These are phyloP conservation scores for Sphaeramia orbicularis DNA, from an alignment of 2,797 vertebrate genomes.

Conservation along the genomic window DNA sequence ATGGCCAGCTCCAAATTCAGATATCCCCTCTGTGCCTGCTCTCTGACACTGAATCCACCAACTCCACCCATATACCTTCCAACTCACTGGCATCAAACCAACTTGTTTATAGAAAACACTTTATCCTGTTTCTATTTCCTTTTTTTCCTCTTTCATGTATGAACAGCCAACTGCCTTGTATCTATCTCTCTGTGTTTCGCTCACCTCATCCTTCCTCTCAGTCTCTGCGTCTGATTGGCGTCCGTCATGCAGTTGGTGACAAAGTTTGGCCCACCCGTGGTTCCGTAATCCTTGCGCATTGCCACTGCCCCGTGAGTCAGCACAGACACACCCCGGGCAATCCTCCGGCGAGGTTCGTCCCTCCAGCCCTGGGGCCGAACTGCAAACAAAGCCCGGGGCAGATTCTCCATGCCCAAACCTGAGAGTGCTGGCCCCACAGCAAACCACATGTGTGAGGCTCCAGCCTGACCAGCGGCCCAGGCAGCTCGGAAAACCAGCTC, in stretches of 20 bases:
- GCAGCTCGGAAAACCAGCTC: constrained; percentile 92
- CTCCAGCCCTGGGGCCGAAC: constrained; percentile 94
- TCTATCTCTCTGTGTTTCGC: constrained; percentile 9
- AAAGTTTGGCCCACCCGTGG: constrained; percentile 90
- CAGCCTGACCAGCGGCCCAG: constrained; percentile 90
- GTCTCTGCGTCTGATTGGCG: constrained; percentile 89
- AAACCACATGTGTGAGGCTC: constrained; percentile 95
- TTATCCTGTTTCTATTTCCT: constrained; percentile 31
- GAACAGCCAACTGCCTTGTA: constrained; percentile 24
- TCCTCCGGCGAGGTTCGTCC: constrained; percentile 90
- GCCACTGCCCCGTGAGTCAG: constrained; percentile 94
- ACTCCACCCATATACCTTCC: constrained; percentile 47
- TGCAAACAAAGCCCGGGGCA: constrained; percentile 91
- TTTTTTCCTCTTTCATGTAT: constrained; percentile 26
- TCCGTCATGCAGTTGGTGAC: constrained; percentile 93
- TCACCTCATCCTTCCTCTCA: constrained; percentile 86
- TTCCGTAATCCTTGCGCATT: constrained; percentile 90
- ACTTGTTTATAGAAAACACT: constrained; percentile 40
- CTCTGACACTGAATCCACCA: constrained; percentile 56
- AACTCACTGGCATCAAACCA: constrained; percentile 48
- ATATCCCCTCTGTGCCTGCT: constrained; percentile 64
- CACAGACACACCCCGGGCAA: constrained; percentile 92
- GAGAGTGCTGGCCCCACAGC: constrained; percentile 92
- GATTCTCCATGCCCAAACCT: constrained; percentile 85
- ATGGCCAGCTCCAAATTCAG: constrained; percentile 71